Evolutionary conservation across 2,888 invertebrate species (phyloP), one percentile per base, ranked within the genome.

Genomic region (Drosophila nigricruria): DNA sequence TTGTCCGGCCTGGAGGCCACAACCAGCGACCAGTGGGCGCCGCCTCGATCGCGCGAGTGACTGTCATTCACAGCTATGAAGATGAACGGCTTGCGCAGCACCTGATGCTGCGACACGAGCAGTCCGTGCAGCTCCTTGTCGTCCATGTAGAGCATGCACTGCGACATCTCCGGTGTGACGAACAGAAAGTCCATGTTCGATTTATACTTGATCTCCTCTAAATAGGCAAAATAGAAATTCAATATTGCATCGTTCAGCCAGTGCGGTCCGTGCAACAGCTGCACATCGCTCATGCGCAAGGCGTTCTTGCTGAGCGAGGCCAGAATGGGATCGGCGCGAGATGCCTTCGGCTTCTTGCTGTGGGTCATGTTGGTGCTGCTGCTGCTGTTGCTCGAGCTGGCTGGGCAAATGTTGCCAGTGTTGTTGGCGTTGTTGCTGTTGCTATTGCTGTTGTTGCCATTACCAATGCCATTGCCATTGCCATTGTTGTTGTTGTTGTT

Each of bases 221-320:
- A 94, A 92, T 97, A 98, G 94, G 98, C 97, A 92, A 97, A 97
- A 93, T 97, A 98, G 94, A 98, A 98, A 70, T 97, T 97, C 89
- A 98, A 18, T 6, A 82, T 38, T 47, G 96, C 96, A 92, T 98
- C 98, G 92, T 98, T 98, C 34, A 98, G 93, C 98, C 98, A 98
- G 88, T 95, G 93, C 0, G 96, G 95, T 49, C 96, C 96, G 81
- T 95, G 94, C 68, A 98, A 93, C 65, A 98, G 93, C 70, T 96
- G 94, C 43, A 98, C 92, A 92, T 98, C 98, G 20, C 96, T 96
- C 90, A 95, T 93, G 78, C 96, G 95, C 54, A 98, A 58, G 6
- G 86, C 79, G 9, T 79, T 79, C 57, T 90, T 86, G 54, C 88
- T 75, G 12, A 96, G 97, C 91, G 95, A 97, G 80, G 98, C 93